Evolutionary conservation across 1,140 invertebrate genomes (phyloP).

Genomic region (Eupristina koningsbergeri): DNA sequence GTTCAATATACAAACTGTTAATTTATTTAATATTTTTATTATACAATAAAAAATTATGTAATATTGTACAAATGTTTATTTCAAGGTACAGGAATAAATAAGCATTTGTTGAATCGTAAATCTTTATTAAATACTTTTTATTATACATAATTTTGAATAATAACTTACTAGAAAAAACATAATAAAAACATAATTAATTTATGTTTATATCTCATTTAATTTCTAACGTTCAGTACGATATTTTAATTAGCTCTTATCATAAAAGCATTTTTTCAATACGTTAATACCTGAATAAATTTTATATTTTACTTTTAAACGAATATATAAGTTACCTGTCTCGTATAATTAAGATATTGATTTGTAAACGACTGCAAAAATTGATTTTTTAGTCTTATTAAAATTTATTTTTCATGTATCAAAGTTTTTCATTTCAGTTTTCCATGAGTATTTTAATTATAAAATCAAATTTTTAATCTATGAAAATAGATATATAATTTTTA

Average conservation of each 20-base stretch:
- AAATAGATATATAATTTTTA: too few relatives aligned
- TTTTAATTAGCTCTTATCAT: neutral
- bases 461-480: too few relatives aligned
- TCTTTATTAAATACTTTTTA: too few relatives aligned
- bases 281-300: neutral
- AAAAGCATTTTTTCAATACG: neutral
- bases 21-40: neutral
- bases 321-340: neutral
- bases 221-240: neutral
- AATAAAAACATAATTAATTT: too few relatives aligned
- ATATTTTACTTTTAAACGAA: neutral
- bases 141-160: too few relatives aligned
- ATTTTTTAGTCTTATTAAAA: conserved; percentile 26
- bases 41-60: too few relatives aligned
- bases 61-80: too few relatives aligned
- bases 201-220: too few relatives aligned
- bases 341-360: conserved; percentile 36
- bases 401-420: conserved; percentile 22
- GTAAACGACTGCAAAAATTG: conserved; percentile 13
- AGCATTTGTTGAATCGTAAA: too few relatives aligned
- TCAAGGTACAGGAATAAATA: too few relatives aligned
- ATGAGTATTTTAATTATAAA: neutral
- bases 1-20: too few relatives aligned
- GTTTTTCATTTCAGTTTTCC: conserved; percentile 46
- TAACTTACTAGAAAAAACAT: too few relatives aligned